Conservation (phyloP, 2,113 vertebrate species). For the Heptranchias perlo region DNA sequence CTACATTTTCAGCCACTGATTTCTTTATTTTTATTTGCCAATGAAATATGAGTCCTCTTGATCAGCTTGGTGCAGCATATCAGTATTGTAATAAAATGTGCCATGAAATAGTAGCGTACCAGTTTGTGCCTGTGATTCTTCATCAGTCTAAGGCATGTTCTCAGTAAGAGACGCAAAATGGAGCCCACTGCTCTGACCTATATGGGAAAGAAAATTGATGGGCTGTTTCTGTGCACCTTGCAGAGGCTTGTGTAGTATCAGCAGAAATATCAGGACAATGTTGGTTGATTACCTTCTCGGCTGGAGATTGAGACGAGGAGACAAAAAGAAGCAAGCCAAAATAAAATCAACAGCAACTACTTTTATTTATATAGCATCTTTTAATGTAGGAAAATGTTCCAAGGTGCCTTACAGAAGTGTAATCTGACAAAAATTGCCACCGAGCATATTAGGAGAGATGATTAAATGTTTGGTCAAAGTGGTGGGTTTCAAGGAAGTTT, state of each 20-base stretch:
- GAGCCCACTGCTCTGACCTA: background rate
- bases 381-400: background rate
- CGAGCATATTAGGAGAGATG: background rate
- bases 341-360: background rate
- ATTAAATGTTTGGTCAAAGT: background rate
- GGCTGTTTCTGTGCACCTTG: background rate
- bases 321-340: background rate
- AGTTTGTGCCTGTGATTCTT: background rate
- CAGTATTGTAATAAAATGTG: background rate
- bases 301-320: background rate
- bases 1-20: background rate
- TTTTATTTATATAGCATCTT: background rate
- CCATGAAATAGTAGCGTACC: background rate
- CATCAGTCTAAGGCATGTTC: background rate
- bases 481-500: background rate
- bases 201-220: background rate
- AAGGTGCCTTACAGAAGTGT: background rate
- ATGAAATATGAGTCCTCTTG: background rate
- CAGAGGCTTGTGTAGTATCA: background rate
- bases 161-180: background rate
- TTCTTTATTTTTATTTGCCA: background rate
- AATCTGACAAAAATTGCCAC: background rate
- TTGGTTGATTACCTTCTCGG: background rate
- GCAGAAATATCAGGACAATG: background rate
- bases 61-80: background rate